Base-by-base conservation (phyloP, 1,140 invertebrate species). In the Manduca sexta region DNA sequence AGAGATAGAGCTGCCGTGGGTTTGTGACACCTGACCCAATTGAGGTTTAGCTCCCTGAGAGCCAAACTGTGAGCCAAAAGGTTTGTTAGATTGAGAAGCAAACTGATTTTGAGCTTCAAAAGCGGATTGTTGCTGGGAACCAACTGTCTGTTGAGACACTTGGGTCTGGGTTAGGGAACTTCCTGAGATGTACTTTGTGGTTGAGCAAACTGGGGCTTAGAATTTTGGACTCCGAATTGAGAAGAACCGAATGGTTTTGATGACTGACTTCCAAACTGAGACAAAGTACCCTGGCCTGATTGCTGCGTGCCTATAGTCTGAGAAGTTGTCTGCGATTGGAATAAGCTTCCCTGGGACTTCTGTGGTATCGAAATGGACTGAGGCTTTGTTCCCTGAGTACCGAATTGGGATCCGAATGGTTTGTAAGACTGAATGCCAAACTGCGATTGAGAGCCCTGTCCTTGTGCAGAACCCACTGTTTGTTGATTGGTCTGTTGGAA, bases 181-280 rank as follows among this genome's bases (percentile, higher is more conserved):
- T n/a, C n/a, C n/a, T n/a, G n/a, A n/a, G n/a, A n/a, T n/a, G n/a
- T n/a, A n/a, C n/a, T n/a, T n/a, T n/a, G n/a, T n/a, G n/a, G n/a
- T n/a, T n/a, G n/a, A n/a, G n/a, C 41, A 16, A 43, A 43, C 21
- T 26, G 21, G 8, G 21, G 21, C 21, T 26, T 26, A 26, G 21
- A 5, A 5, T 8, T 8, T 3, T 3, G 8, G 21, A 26, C 8
- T 5, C 21, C 21, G 8, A 26, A 8, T 26, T 26, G 21, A 26
- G 1, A 26, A 26, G 4, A 3, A 4, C 16, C 41, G 10, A 45
- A 40, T 46, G 50, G 46, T 34, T 45, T 49, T 7, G 35, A 35
- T 44, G 34, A 4, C 6, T 41, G 41, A 31, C 14, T 40, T 18
- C 49, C 45, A 12, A 49, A 60, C 37, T 52, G 49, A 18, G 53